Percentiles rank a stretch among this genome's conserved stretches.
Evolutionary conservation across 2,797 vertebrate species (phyloP).

Genomic region (Premnoplex brunnescens): DNA sequence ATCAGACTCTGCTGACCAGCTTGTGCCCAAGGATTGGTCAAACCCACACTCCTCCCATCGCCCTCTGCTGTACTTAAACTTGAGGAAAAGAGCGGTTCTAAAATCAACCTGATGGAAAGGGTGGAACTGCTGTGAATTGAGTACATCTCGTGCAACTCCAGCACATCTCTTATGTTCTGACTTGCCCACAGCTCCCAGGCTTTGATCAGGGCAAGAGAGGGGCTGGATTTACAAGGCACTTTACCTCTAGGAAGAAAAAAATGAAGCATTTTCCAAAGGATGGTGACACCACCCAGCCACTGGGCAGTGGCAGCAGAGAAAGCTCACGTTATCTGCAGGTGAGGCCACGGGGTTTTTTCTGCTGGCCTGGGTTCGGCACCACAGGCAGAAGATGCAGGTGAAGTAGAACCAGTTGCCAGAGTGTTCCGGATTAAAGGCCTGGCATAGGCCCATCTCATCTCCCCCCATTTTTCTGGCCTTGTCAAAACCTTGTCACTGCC

Average conservation of each 20-base stretch:
- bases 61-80: background rate
- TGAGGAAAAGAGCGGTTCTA: background rate
- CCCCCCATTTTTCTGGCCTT: background rate
- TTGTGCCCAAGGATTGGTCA: background rate
- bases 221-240: background rate
- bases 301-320: background rate
- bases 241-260: background rate
- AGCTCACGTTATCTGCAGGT: background rate
- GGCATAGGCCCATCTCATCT: accelerated
- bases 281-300: background rate
- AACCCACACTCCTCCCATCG: background rate
- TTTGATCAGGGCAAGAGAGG: background rate
- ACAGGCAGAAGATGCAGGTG: background rate
- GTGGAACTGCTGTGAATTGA: background rate
- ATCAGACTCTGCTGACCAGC: background rate
- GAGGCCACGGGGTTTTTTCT: background rate
- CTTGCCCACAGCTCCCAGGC: background rate
- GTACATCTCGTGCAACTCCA: background rate
- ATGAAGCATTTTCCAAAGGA: background rate
- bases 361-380: background rate
- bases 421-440: background rate
- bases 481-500: background rate
- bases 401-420: background rate
- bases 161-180: background rate
- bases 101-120: background rate